phyloP scores from a whole-genome alignment of 1,140 invertebrate species.

The Aphaenogaster floridana region DNA sequence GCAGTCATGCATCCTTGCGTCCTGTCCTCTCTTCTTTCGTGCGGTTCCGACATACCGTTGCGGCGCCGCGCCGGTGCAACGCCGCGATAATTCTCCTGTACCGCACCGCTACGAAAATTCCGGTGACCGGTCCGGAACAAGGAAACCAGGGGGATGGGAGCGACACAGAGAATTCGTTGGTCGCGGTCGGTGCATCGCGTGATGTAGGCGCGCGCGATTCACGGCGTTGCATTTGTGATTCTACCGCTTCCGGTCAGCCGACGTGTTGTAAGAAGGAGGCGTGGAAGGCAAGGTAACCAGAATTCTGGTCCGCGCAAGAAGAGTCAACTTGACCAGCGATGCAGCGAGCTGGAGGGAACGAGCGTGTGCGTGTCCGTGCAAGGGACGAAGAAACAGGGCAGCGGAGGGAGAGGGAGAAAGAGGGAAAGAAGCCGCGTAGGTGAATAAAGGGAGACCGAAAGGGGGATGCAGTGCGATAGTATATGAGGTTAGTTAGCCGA shows the following conservation, averaged over 20 bases:
- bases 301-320: constrained; percentile 46
- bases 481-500: constrained; percentile 83
- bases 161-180: constrained; percentile 53
- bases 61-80: constrained; percentile 24
- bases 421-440: constrained; percentile 13
- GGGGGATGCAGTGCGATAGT: constrained; percentile 68
- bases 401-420: neutral
- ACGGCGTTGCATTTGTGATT: constrained; percentile 81
- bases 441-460: constrained; percentile 31
- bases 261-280: constrained; percentile 55
- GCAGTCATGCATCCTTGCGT: constrained; percentile 63
- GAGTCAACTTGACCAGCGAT: neutral
- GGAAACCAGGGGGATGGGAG: neutral
- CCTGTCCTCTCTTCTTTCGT: constrained; percentile 44
- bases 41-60: constrained; percentile 36
- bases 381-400: constrained; percentile 17
- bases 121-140: constrained; percentile 51
- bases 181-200: constrained; percentile 70
- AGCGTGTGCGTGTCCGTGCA: constrained; percentile 23
- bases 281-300: constrained; percentile 10
- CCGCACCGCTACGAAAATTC: constrained; percentile 51
- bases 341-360: neutral
- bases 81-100: constrained; percentile 62
- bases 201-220: constrained; percentile 75
- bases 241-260: constrained; percentile 75